Evolutionary conservation across 2,797 vertebrate species (phyloP), one percentile per base, ranked within the genome.

Genomic region (Crax fasciolata): DNA sequence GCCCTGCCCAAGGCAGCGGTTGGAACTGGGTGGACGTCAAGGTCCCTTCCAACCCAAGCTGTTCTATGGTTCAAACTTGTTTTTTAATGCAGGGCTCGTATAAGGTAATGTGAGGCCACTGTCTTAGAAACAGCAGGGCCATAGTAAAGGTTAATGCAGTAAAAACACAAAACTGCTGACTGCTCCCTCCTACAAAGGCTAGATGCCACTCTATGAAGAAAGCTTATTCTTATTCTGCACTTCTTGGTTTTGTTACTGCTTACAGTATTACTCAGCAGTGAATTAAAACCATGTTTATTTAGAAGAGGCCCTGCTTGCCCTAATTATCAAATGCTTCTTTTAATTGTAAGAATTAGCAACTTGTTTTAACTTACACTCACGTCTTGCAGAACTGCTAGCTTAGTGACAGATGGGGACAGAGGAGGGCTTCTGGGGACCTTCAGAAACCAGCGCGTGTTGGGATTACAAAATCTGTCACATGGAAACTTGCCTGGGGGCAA

Each of bases 161-260:
- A 86, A 93, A 94, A 91, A 59, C 57, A 16, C 7, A n/a, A 84
- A 88, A 93, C 88, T 84, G 90, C 52, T 94, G 90, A 39, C 94
- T 75, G 19, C 77, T 91, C 89, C 79, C 43, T 95, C 52, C 86
- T 73, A 46, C 10, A 11, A 55, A 84, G 67, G 52, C 77, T 86
- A 30, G 59, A 57, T 67, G 80, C 71, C 0, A 0, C 19, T 62
- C 12, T n/a, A 4, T 79, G 73, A 38, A 44, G 85, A 81, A 89
- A 43, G 57, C 49, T 84, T 72, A 32, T 8, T 74, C 49, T 84
- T 72, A 32, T 8, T 74, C 23, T 51, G 59, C 32, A 0, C 81
- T 84, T 94, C 52, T 68, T 82, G 67, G 41, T 80, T 79, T 63
- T 93, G 58, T 67, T 77, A 27, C 71, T 49, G 43, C 59, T 91